Evolutionary conservation across 2,888 invertebrate genomes (phyloP).

Genomic region (Ashinkailepas kermadecensis): DNA sequence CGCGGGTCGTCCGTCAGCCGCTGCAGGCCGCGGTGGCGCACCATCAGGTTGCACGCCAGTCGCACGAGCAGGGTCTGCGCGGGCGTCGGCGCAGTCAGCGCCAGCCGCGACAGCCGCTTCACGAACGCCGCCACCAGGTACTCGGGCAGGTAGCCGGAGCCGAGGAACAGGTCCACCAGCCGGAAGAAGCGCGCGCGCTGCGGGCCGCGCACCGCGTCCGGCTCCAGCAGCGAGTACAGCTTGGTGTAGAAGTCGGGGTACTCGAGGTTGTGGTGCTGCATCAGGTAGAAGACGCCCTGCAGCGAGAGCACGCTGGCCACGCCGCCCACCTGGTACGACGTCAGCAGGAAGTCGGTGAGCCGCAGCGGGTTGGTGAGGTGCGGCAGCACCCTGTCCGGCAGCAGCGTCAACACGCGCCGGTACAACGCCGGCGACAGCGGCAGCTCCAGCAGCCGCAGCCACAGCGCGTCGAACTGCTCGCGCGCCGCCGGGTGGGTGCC

Average conservation of each 20-base stretch:
- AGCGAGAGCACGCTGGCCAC: constrained; percentile 80
- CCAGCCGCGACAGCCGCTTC: constrained; percentile 75
- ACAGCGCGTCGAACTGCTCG: constrained; percentile 61
- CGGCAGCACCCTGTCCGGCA: constrained; percentile 73
- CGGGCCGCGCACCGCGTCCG: constrained; percentile 81
- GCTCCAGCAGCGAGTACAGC: constrained; percentile 88
- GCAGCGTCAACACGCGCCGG: constrained; percentile 66
- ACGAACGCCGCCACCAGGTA: constrained; percentile 85
- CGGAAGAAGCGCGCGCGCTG: constrained; percentile 82
- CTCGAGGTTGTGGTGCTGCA: constrained; percentile 84
- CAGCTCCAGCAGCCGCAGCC: constrained; percentile 69
- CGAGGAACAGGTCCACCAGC: constrained; percentile 76
- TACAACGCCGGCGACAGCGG: constrained; percentile 57
- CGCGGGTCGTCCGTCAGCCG: constrained; percentile 37
- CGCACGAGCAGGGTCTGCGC: constrained; percentile 67
- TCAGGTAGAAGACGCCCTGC: constrained; percentile 82
- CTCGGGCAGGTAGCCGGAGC: constrained; percentile 74
- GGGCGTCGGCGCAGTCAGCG: constrained; percentile 71
- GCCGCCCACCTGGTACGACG: constrained; percentile 78
- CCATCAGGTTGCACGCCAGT: constrained; percentile 74
- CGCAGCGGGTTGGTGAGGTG: constrained; percentile 71
- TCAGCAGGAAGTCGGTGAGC: constrained; percentile 84
- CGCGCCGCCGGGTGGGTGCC: constrained; percentile 40
- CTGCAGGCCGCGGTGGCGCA: constrained; percentile 69
- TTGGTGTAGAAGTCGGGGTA: constrained; percentile 92